phyloP scores from a whole-genome alignment of 1,140 invertebrate species.

The Aporrectodea caliginosa region DNA sequence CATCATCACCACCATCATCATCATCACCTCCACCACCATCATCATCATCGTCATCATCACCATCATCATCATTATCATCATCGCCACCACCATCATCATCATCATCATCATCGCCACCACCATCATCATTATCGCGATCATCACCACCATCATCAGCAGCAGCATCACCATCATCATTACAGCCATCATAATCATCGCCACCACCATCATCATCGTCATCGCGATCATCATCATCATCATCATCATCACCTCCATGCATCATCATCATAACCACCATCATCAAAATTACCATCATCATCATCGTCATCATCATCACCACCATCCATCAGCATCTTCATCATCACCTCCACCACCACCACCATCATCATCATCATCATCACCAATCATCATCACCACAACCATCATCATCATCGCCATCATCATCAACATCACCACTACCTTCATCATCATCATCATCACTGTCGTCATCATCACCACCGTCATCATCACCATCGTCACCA shows the following conservation, averaged over 20 bases:
- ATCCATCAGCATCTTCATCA: not conserved
- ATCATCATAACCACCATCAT: not conserved
- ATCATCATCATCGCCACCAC: not conserved
- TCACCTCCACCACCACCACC: not conserved
- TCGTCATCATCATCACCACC: not conserved
- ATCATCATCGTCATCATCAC: not conserved
- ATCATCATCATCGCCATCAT: not conserved
- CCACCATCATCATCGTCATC: not conserved
- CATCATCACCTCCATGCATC: not conserved
- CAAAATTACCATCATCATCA: not conserved
- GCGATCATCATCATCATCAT: not conserved
- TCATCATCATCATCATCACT: not conserved
- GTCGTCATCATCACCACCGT: not conserved
- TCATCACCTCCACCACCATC: not conserved
- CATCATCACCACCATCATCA: conserved; percentile 5
- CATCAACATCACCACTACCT: not conserved
- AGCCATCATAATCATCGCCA: not conserved
- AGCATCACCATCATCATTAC: not conserved
- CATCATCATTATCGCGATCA: not conserved
- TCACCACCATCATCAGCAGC: not conserved
- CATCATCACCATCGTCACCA: not conserved
- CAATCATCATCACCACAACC: not conserved
- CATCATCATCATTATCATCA: conserved; percentile 1
- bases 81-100: not conserved
- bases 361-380: not conserved